Evolutionary conservation across 1,140 invertebrate genomes (phyloP), one percentile per base, ranked within the genome.

Genomic region (Plodia interpunctella): DNA sequence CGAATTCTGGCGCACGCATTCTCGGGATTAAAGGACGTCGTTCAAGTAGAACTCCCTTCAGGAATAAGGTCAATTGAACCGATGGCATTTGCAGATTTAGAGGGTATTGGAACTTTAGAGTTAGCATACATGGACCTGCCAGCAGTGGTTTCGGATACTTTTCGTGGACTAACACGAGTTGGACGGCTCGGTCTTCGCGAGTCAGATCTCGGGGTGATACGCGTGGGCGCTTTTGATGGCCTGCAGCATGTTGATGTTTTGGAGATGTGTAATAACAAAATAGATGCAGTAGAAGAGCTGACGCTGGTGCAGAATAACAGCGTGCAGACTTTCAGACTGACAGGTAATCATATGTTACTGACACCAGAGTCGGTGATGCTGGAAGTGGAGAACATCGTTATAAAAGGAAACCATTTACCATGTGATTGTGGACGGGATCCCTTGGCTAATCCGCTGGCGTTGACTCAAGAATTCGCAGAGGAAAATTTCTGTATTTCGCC

Each of bases 401-500:
- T 95, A 53, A 86, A 92, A 6, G 91, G 92, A 5, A 97, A 97
- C 80, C 95, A 96, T 74, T 95, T 96, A 72, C 95, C 95, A 0
- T 97, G 95, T 75, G 95, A 96, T 79, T 97, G 95, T 66, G 94
- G 95, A 62, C 93, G 95, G 67, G 93, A 94, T 35, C 91, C 96
- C 9, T 85, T 96, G 10, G 92, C 93, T 20, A 94, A 94, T 53
- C 93, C 94, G 11, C 90, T 96, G 54, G 93, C 93, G 4, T 92
- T 95, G 70, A 92, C 92, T 0, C 91, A 92, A 13, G 92, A 94
- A 21, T 96, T 97, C 72, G 91, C 93, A 13, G 90, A 91, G n/a
- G 93, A 92, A 38, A 97, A 97, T 83, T 95, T 91, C 76, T 97
- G 95, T 86, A 96, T 97, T 70, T 96, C 95, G 9, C 95, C 95